Conservation (phyloP, 1,140 invertebrate species). For the Cyclargus thomasi region DNA sequence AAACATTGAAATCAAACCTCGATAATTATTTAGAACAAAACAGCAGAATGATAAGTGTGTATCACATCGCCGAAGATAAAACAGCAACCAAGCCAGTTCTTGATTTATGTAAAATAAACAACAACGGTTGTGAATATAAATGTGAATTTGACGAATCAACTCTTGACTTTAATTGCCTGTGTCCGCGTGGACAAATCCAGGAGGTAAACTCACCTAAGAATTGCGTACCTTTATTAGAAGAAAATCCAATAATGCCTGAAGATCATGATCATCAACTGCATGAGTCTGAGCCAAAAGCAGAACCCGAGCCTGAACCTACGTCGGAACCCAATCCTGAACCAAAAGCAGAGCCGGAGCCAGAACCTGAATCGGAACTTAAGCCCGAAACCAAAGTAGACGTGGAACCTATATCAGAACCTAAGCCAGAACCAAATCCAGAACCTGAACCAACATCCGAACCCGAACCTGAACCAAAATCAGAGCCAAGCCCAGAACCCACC, state of each 20-base stretch:
- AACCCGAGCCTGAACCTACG: conserved; percentile 33
- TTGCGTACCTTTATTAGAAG: conserved; percentile 43
- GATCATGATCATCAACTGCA: conserved; percentile 27
- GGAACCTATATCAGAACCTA: conserved; percentile 33
- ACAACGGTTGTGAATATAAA: conserved; percentile 84
- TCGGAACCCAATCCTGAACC: conserved; percentile 36
- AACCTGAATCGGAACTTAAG: conserved; percentile 36
- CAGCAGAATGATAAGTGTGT: conserved; percentile 74
- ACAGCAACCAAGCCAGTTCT: conserved; percentile 72
- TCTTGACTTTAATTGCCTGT: conserved; percentile 81
- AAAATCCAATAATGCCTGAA: conserved; percentile 32
- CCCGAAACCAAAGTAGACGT: conserved; percentile 35
- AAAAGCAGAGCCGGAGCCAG: conserved; percentile 27
- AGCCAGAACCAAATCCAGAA: conserved; percentile 28
- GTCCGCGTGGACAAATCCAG: conserved; percentile 76
- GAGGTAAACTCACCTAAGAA: conserved; percentile 56
- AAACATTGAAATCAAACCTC: conserved; percentile 69
- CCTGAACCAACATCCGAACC: conserved; percentile 38
- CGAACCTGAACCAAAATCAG: conserved; percentile 26
- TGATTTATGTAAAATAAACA: conserved; percentile 85
- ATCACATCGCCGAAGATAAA: conserved; percentile 72
- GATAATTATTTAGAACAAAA: conserved; percentile 67
- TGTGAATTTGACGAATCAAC: conserved; percentile 82
- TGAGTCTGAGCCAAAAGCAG: conserved; percentile 33
- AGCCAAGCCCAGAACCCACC: conserved; percentile 35